These are phyloP conservation scores for Leptopilina clavipes DNA, from an alignment of 1,140 invertebrate species.

Conservation along the genomic window DNA sequence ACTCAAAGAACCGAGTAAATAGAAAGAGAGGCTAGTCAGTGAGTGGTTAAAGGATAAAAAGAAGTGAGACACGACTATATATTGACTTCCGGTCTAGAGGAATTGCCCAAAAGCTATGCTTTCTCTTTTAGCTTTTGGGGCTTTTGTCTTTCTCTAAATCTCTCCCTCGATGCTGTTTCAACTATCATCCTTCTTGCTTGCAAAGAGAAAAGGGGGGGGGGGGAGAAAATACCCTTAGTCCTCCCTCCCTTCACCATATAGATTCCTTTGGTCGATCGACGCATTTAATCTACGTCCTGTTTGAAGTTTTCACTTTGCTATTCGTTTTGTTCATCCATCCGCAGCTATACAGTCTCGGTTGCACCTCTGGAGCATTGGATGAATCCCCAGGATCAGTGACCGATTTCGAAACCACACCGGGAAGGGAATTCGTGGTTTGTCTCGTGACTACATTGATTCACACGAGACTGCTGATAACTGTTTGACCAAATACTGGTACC, in stretches of 20 bases:
- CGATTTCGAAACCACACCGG: slow-evolving; percentile 43
- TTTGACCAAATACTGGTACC: slow-evolving; percentile 67
- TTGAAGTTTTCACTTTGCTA: slow-evolving; percentile 64
- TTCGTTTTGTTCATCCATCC: slow-evolving; percentile 45
- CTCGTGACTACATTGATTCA: slow-evolving; percentile 52
- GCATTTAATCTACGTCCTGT: slow-evolving; percentile 66
- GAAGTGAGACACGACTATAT: slow-evolving; percentile 44
- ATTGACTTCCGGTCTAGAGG: slow-evolving; percentile 61
- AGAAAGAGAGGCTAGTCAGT: slow-evolving; percentile 44
- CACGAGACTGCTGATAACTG: slow-evolving; percentile 49
- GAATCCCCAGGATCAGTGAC: slow-evolving; percentile 51
- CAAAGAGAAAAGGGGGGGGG: too few species aligned
- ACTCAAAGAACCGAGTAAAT: slow-evolving; percentile 56
- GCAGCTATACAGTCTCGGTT: slow-evolving; percentile 4
- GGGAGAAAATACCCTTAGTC: background rate
- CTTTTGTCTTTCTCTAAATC: slow-evolving; percentile 4
- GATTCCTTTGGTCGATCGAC: slow-evolving; percentile 56
- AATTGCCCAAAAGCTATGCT: slow-evolving; percentile 58
- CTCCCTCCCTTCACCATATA: slow-evolving; percentile 47
- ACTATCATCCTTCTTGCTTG: slow-evolving; percentile 47
- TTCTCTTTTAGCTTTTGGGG: slow-evolving; percentile 33
- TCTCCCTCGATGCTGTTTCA: background rate
- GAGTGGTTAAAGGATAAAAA: background rate
- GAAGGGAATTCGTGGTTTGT: slow-evolving; percentile 51
- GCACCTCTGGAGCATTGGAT: slow-evolving; percentile 47